Conservation (phyloP, 2,113 vertebrate genomes). For the Trinectes maculatus region DNA sequence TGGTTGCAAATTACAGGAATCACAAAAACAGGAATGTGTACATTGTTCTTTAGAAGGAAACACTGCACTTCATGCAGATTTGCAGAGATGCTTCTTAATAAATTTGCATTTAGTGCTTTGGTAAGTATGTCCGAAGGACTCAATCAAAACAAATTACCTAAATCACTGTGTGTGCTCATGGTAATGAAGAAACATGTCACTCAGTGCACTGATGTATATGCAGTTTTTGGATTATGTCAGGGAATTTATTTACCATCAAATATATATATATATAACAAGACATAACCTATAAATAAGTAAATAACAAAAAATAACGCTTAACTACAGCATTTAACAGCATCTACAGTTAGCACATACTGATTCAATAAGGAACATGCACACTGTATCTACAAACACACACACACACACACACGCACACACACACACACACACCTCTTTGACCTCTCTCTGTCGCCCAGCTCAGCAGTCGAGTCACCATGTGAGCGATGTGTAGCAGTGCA, state of each 20-base stretch:
- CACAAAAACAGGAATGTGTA: background rate
- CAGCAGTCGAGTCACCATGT: conserved; percentile 66
- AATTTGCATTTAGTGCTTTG: background rate
- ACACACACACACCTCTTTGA: conserved; percentile 35
- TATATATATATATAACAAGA: too few species aligned
- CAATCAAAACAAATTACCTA: background rate
- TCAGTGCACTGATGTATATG: too few species aligned
- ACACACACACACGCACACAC: conserved; percentile 15
- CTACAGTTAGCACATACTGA: too few species aligned
- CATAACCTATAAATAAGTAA: too few species aligned
- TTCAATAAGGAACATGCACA: too few species aligned
- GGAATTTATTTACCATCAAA: too few species aligned
- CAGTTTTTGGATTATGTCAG: too few species aligned
- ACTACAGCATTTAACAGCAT: too few species aligned
- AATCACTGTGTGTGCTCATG: background rate
- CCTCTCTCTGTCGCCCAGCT: conserved; percentile 52
- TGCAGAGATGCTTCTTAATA: background rate
- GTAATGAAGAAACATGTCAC: background rate
- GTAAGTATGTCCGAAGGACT: background rate
- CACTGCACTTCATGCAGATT: too few species aligned
- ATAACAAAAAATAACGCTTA: too few species aligned
- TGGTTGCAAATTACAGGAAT: background rate
- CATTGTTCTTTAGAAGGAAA: too few species aligned
- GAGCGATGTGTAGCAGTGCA: conserved; percentile 55
- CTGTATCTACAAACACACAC: background rate